Evolutionary conservation across 2,888 invertebrate genomes (phyloP), one percentile per base, ranked within the genome.

Genomic region (Abrostola triplasia): DNA sequence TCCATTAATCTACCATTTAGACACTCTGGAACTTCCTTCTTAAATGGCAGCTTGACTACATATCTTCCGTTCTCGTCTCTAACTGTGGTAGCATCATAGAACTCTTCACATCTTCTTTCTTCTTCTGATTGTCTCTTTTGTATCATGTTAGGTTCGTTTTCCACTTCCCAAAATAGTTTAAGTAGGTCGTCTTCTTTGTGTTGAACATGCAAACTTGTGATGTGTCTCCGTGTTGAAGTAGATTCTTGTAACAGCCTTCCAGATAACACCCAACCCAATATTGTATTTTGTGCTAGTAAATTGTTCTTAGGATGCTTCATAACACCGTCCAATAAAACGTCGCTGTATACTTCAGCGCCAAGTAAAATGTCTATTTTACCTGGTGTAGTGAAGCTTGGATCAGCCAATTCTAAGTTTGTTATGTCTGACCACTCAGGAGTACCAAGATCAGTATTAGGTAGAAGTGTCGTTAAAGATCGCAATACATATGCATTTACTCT

Each of bases 151-250:
- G 71, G 68, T 56, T 73, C 70, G 8, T 36, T 61, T 48, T 74
- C 73, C 9, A 77, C 24, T 40, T 73, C 74, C 77, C 74, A 77
- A 67, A 77, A 77, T 58, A 59, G 55, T 51, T 63, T 70, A 5
- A 81, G 51, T 36, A 77, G 11, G 0, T 76, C 62, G 51, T 80
- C 77, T 52, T 68, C 70, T 13, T 59, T 72, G 0, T 67, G 12
- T 24, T 75, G 54, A 2, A 54, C 35, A 13, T 56, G 56, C 37
- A 56, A 13, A 6, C 37, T 56, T 7, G 9, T 58, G 5, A 36
- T 0, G n/a, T 50, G 9, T 36, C 24, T 58, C n/a, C 36, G 5
- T 56, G 53, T 53, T 49, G 41, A 53, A 2, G 40, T 41, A 40
- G 47, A 13, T 42, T 48, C 53, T 49, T 41, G 57, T 36, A 49